Evolutionary conservation across 2,888 invertebrate genomes (phyloP), one percentile per base, ranked within the genome.

Genomic region (Nematopogon swammerdamellus): DNA sequence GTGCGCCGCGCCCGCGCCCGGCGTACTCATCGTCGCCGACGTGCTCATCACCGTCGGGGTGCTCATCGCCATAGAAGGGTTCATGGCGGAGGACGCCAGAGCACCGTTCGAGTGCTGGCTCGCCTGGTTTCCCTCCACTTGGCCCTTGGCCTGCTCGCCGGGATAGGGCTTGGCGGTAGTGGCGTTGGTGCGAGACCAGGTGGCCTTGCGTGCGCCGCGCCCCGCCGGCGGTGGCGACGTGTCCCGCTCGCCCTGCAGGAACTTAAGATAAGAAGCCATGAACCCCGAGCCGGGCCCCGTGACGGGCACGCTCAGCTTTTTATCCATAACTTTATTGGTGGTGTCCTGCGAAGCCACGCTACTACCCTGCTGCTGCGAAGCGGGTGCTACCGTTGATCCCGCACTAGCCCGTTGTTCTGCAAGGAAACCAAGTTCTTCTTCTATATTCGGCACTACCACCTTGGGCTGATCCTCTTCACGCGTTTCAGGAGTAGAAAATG

Each of bases 391-490:
- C 71, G 71, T 64, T 58, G 80, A 74, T 61, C 72, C 72, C 66
- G 69, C 72, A 70, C 68, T 77, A 65, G 67, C 73, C 68, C 70
- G 80, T 73, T 72, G 81, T 76, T 85, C 85, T 61, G 86, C 84
- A 69, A 92, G 81, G 75, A 91, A 91, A 70, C 88, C 88, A 64
- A 92, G 81, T 76, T 92, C 92, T 77, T 92, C 91, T 72, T 92
- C 92, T 68, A 92, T 91, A 77, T 92, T 91, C 60, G 92, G 92
- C 63, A 92, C 91, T 62, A 92, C 89, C 61, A 92, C 91, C 82
- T 91, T 91, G 58, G 89, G 88, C 72, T 87, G 86, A 62, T 85
- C 84, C 68, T 87, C 88, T 57, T 84, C 85, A 70, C 83, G 79
- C 63, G 73, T 77, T 73, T 80, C 80, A 59, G 80, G 76, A 58